phyloP scores from a whole-genome alignment of 2,888 invertebrate genomes.

The Amiota mariae region DNA sequence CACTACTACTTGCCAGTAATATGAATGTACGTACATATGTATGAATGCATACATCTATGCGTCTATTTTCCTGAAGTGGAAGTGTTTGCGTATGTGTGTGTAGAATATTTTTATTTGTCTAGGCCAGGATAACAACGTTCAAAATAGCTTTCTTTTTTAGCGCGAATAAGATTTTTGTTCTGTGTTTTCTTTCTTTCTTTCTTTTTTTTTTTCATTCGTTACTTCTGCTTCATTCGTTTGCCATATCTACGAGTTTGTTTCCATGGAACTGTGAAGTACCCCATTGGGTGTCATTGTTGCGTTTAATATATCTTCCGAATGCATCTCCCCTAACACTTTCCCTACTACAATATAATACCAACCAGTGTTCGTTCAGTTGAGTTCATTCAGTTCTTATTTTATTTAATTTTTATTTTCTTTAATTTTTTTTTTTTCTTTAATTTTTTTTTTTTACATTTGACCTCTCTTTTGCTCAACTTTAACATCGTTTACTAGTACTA shows the following conservation, averaged over 20 bases:
- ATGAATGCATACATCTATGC: background rate
- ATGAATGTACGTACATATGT: too few relatives aligned
- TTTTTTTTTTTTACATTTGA: conserved; percentile 1
- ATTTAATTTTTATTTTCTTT: too few relatives aligned
- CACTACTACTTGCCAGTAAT: background rate
- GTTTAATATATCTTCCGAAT: conserved; percentile 23
- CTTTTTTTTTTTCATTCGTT: background rate
- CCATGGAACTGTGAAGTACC: conserved; percentile 6
- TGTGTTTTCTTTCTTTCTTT: background rate
- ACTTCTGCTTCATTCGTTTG: too few relatives aligned
- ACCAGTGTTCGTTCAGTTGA: too few relatives aligned
- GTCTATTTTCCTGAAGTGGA: background rate
- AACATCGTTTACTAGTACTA: background rate
- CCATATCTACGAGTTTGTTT: too few relatives aligned
- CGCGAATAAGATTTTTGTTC: background rate
- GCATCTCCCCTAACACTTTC: background rate
- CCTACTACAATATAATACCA: too few relatives aligned
- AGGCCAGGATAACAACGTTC: conserved; percentile 22
- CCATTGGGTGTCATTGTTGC: conserved; percentile 24
- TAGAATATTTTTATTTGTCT: conserved; percentile 26
- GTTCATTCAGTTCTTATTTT: too few relatives aligned
- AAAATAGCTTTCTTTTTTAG: background rate
- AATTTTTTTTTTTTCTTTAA: background rate
- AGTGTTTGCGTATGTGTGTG: background rate
- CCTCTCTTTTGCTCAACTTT: conserved; percentile 7